These are phyloP conservation scores for Rousettus leschenaultii DNA, from an alignment of 2,113 vertebrate species.

Conservation along the genomic window DNA sequence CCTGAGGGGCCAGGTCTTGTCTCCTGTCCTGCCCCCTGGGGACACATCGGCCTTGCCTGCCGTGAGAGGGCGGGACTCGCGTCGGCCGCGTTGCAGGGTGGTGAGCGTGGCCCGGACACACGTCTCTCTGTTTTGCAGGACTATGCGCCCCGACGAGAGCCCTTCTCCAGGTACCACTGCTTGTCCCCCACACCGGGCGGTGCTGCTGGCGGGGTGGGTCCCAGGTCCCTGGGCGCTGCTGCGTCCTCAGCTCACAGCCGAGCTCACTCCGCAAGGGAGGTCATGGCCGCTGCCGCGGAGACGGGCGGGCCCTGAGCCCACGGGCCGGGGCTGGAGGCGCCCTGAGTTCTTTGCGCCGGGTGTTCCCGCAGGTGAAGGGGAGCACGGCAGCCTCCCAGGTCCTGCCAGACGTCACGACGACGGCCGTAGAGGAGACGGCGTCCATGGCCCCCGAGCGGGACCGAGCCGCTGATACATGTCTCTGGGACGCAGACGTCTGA, in stretches of 20 bases:
- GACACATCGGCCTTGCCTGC: background rate
- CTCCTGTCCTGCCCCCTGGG: background rate
- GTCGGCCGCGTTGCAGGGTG: background rate
- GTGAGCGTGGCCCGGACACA: background rate
- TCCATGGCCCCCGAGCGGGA: background rate
- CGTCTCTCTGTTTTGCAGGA: background rate
- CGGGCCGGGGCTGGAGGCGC: background rate
- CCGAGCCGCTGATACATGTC: background rate
- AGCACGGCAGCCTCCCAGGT: accelerated
- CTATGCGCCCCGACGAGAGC: accelerated
- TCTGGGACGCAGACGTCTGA: accelerated
- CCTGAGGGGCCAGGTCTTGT: background rate
- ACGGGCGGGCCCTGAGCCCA: background rate
- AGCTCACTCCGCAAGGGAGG: background rate
- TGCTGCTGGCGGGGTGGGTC: background rate
- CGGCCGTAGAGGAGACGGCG: background rate
- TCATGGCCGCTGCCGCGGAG: background rate
- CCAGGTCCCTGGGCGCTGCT: background rate
- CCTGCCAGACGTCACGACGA: background rate
- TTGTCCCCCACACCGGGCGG: background rate
- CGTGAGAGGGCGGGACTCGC: background rate
- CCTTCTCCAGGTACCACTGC: background rate
- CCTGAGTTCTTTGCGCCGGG: background rate
- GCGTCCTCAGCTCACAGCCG: background rate
- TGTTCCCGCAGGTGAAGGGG: no score